phyloP scores from a whole-genome alignment of 2,113 vertebrate genomes.

The Colius striatus region DNA sequence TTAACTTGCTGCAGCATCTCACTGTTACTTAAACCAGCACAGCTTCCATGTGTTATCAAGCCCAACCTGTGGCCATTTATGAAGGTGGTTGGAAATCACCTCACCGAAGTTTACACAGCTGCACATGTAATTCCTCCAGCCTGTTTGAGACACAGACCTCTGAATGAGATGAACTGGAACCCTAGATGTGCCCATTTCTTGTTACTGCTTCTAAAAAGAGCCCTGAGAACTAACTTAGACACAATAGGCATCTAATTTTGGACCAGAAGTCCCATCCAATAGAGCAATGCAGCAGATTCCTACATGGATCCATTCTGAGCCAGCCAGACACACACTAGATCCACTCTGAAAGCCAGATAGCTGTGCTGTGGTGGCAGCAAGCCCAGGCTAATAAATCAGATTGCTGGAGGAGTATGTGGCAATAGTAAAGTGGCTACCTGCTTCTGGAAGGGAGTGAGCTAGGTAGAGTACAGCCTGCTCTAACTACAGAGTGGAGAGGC shows the following conservation, averaged over 20 bases:
- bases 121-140: neutral
- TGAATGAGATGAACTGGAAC: neutral
- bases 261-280: neutral
- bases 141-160: neutral
- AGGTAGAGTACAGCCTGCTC: neutral
- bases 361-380: neutral
- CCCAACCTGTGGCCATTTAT: neutral
- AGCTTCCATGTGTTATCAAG: neutral
- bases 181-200: neutral
- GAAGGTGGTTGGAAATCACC: neutral
- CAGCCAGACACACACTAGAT: neutral
- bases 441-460: neutral
- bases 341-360: neutral
- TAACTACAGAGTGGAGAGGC: neutral
- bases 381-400: conserved; percentile 2
- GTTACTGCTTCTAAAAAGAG: neutral
- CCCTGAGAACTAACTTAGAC: neutral
- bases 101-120: neutral
- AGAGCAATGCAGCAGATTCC: neutral
- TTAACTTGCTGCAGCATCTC: neutral
- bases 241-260: neutral
- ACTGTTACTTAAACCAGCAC: neutral
- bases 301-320: rapidly evolving
- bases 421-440: conserved; percentile 27
- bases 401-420: conserved; percentile 13